Evolutionary conservation across 2,113 vertebrate genomes (phyloP).

Genomic region (Tylochromis polylepis): DNA sequence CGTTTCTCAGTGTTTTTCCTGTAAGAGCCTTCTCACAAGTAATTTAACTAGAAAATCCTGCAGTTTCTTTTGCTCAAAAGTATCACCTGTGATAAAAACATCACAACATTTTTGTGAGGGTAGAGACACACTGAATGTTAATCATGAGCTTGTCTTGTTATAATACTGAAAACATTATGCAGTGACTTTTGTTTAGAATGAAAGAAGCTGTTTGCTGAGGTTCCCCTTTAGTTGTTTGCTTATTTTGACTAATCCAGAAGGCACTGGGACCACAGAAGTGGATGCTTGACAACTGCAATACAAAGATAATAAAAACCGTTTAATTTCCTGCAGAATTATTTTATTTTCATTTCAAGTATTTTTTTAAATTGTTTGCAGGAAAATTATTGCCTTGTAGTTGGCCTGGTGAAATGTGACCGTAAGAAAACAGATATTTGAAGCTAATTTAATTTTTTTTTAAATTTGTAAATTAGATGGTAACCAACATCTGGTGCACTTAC

Average conservation of each 20-base stretch:
- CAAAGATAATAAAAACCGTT: conserved; percentile 34
- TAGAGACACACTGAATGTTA: background rate
- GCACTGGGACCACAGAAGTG: conserved; percentile 33
- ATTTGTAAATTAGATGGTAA: conserved; percentile 2
- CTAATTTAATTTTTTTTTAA: background rate
- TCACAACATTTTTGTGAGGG: background rate
- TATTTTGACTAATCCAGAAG: conserved; percentile 22
- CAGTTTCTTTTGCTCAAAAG: background rate
- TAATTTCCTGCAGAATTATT: background rate
- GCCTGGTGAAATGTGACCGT: background rate
- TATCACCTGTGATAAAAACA: background rate
- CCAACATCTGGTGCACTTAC: conserved; percentile 45
- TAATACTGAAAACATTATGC: background rate
- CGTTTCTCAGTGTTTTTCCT: background rate
- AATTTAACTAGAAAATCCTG: background rate
- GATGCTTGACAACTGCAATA: conserved; percentile 18
- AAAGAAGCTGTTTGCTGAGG: background rate
- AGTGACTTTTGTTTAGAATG: background rate
- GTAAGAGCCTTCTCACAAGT: background rate
- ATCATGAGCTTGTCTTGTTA: background rate
- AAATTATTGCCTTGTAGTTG: background rate
- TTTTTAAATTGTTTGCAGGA: background rate
- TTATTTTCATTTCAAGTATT: background rate
- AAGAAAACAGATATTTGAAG: background rate
- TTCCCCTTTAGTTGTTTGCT: conserved; percentile 20